phyloP scores from a whole-genome alignment of 2,797 vertebrate genomes.

The Sebastes steindachneri region DNA sequence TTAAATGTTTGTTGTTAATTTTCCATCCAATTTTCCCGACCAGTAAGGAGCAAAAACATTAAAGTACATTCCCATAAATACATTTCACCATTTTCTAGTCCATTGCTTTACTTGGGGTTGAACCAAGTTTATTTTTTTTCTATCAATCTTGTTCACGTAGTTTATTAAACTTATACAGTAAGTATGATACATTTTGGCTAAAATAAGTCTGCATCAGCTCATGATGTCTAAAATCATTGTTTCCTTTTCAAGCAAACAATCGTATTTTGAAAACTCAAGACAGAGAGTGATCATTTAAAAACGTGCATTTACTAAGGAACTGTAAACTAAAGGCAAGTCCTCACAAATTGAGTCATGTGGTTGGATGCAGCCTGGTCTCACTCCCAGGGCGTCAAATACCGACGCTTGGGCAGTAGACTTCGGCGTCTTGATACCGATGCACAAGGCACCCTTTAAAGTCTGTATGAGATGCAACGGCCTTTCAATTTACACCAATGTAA shows the following conservation, averaged over 20 bases:
- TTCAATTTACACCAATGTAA: too few species aligned
- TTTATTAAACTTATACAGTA: too few species aligned
- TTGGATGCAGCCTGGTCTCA: too few species aligned
- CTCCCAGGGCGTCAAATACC: too few species aligned
- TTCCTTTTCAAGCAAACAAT: neutral
- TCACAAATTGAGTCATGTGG: neutral
- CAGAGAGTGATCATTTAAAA: neutral
- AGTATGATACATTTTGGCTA: neutral
- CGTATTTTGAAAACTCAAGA: neutral
- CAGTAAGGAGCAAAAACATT: neutral
- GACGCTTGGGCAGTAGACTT: too few species aligned
- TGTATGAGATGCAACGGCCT: too few species aligned
- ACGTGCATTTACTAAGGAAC: neutral
- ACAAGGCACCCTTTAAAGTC: too few species aligned
- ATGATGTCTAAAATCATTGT: neutral
- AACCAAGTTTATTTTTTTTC: too few species aligned
- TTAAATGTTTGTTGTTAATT: slow-evolving; percentile 39
- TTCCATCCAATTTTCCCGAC: neutral
- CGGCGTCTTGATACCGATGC: too few species aligned
- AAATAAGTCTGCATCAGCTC: neutral
- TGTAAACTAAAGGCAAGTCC: neutral
- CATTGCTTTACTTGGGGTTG: neutral
- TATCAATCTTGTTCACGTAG: neutral
- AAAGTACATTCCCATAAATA: neutral
- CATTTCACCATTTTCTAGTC: neutral